phyloP scores from a whole-genome alignment of 2,113 vertebrate species.

The Eubucco bourcierii region DNA sequence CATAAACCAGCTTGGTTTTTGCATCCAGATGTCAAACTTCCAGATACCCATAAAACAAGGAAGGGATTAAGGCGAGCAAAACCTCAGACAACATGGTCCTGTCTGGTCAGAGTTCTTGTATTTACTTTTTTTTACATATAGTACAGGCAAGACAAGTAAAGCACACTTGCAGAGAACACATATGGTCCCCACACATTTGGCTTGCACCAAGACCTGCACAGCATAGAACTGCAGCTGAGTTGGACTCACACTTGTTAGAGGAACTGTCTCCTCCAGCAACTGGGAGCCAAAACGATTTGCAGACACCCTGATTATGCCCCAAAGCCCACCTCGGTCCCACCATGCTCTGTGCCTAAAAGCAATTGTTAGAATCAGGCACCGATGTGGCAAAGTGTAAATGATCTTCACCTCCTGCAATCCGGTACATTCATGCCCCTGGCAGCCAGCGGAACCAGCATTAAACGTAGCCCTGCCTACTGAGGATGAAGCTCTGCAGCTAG shows the following conservation, averaged over 20 bases:
- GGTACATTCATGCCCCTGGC: rapidly evolving
- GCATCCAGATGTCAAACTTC: neutral
- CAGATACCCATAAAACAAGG: neutral
- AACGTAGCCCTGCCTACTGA: neutral
- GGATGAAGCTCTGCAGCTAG: neutral
- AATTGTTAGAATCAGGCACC: neutral
- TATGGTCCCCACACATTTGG: rapidly evolving
- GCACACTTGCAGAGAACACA: neutral
- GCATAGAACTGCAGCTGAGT: neutral
- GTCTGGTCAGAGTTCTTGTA: neutral
- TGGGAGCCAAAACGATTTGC: neutral
- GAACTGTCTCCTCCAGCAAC: neutral
- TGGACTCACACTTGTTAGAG: rapidly evolving
- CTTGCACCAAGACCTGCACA: neutral
- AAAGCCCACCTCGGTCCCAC: neutral
- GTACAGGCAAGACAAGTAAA: neutral
- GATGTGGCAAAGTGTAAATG: neutral
- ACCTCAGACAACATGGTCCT: neutral
- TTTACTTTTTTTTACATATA: neutral
- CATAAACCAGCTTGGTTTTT: neutral
- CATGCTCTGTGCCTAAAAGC: neutral
- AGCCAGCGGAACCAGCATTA: neutral
- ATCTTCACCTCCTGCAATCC: neutral
- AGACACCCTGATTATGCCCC: neutral
- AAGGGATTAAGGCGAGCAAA: neutral